Conservation (phyloP, 2,888 invertebrate species). For the Tricholauxania praeusta region DNA sequence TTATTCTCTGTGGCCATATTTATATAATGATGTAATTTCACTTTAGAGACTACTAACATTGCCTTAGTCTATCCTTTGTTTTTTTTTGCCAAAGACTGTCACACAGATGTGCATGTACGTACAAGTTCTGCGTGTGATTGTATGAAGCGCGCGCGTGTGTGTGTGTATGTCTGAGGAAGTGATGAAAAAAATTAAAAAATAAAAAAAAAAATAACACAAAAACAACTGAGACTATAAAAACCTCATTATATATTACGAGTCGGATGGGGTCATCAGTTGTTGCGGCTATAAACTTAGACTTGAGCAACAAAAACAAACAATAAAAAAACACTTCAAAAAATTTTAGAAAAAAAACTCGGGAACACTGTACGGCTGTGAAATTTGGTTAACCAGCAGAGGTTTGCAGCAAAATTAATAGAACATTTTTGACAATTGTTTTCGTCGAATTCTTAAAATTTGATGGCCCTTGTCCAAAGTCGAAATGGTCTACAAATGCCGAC, state of each 20-base stretch:
- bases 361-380: too few relatives aligned
- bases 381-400: too few relatives aligned
- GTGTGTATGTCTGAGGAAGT: neutral
- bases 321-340: neutral
- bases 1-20: constrained; percentile 38
- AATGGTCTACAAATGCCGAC: too few relatives aligned
- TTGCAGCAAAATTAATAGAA: too few relatives aligned
- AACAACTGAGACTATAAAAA: constrained; percentile 3
- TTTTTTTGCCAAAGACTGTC: neutral
- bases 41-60: constrained; percentile 6
- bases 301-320: neutral
- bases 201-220: neutral
- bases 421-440: too few relatives aligned
- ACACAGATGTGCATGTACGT: neutral
- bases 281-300: constrained; percentile 12
- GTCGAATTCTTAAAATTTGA: too few relatives aligned
- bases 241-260: constrained; percentile 13
- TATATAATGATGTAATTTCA: constrained; percentile 37
- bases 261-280: constrained; percentile 17
- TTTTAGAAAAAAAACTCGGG: too few relatives aligned
- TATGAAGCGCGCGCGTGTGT: too few relatives aligned
- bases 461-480: too few relatives aligned
- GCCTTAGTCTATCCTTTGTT: neutral
- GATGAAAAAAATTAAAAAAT: neutral
- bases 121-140: neutral